Base-by-base conservation (phyloP, 2,888 invertebrate genomes). In the Dryobotodes eremita region DNA sequence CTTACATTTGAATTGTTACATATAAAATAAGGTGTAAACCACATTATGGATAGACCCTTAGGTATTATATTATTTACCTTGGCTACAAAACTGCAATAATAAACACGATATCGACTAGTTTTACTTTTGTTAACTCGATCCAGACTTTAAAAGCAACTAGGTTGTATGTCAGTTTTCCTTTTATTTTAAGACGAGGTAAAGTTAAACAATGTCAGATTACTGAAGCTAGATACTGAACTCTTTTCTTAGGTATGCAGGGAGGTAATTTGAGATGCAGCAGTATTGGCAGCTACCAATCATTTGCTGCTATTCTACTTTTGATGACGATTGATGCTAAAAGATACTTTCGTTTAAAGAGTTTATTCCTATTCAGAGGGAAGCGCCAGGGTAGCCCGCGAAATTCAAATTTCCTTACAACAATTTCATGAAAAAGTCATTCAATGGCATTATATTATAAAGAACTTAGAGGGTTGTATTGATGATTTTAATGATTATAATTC, bases 61-160 rank as follows among this genome's bases (percentile, higher is more conserved):
- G 0, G 6, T 46, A 42, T 50, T 73, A 69, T 53, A 80, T 66
- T 82, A 82, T 86, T 84, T 75, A 59, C 20, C 36, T 84, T 86
- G 86, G 77, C 84, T 36, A 36, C 48, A 62, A 59, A 48, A 1
- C 57, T 53, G 17, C 10, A 31, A 77, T 82, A 73, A 72, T 82
- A 82, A 82, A 82, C 82, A 72, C 0, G 23, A 26, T 48, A 59
- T 50, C n/a, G 6, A 68, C 17, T 48, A 17, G 23, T 23, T 48
- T 48, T 62, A 42, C 20, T 50, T 61, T 71, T 50, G 50, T 71
- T 50, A 57, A 57, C 57, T 70, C 42, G 26, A 10, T 59, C 50
- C 57, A 83, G 71, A 71, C 68, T 50, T 57, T 68, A 46, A 82
- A 80, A 62, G 48, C 68, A n/a, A 8, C 17, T 42, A 20, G 48